Conservation (phyloP, 2,888 invertebrate genomes). For the Nomada fucata region DNA sequence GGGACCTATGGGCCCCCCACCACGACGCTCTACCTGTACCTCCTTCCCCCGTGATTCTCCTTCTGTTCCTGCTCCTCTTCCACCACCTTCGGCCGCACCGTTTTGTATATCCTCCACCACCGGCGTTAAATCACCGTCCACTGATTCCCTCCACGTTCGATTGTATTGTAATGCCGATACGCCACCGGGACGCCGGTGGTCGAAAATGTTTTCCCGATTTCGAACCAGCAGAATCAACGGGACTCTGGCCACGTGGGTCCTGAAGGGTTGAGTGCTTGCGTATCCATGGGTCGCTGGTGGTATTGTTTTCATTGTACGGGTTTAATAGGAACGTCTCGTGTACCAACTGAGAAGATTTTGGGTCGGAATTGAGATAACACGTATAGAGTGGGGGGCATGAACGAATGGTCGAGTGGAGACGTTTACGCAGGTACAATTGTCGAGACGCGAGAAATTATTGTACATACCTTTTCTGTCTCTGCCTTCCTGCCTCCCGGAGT, state of each 20-base stretch:
- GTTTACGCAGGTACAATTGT: no score
- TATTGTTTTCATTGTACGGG: no score
- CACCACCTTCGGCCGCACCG: conserved; percentile 33
- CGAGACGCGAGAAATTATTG: no score
- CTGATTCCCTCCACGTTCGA: conserved; percentile 23
- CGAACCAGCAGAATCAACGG: background rate
- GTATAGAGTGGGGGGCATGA: no score
- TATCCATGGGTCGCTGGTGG: no score
- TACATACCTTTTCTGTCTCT: no score
- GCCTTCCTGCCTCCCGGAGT: no score
- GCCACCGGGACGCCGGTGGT: background rate
- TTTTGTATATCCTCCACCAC: conserved; percentile 19
- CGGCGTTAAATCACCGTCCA: conserved; percentile 28
- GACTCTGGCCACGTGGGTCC: background rate
- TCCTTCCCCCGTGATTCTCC: conserved; percentile 52
- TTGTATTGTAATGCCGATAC: conserved; percentile 6
- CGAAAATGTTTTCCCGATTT: conserved; percentile 1
- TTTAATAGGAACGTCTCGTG: no score
- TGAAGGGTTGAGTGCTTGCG: background rate
- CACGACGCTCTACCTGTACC: conserved; percentile 43
- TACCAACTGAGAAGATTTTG: no score
- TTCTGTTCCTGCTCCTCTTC: conserved; percentile 61
- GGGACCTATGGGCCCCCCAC: conserved; percentile 64
- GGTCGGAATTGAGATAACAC: no score
- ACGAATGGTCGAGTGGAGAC: no score